Percentiles rank a stretch among this genome's conserved stretches.
These are phyloP conservation scores for Lissonota sp. DNA, from an alignment of 2,888 invertebrate genomes.

Conservation along the genomic window DNA sequence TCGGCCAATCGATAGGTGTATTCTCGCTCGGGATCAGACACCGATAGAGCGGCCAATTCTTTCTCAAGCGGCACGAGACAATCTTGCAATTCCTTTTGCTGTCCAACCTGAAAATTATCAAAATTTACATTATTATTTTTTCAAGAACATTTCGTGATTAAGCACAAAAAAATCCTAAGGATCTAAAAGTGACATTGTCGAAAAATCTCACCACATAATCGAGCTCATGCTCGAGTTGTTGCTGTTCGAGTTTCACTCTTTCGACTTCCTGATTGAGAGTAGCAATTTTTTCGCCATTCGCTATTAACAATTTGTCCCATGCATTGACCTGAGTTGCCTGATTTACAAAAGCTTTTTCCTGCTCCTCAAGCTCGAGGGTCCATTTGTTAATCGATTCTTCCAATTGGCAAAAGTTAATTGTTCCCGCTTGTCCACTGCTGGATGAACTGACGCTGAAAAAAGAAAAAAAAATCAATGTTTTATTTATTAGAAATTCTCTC, in stretches of 20 bases:
- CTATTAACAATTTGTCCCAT: conserved; percentile 96
- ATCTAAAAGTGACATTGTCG: not conserved
- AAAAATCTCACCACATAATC: conserved; percentile 90
- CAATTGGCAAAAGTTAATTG: conserved; percentile 92
- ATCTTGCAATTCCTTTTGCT: conserved; percentile 96
- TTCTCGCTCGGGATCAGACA: conserved; percentile 94
- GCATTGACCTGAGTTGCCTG: conserved; percentile 98
- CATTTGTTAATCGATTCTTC: conserved; percentile 98
- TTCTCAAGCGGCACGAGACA: conserved; percentile 94
- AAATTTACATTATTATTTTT: conserved; percentile 4
- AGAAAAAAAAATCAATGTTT: conserved; percentile 6
- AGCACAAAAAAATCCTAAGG: not conserved
- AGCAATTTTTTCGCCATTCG: conserved; percentile 97
- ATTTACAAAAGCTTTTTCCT: conserved; percentile 95
- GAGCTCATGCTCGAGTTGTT: conserved; percentile 95
- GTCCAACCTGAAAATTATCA: conserved; percentile 86
- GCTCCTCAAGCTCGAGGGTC: conserved; percentile 96
- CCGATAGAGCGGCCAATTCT: conserved; percentile 88
- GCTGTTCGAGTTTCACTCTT: conserved; percentile 94
- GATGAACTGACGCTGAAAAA: conserved; percentile 78
- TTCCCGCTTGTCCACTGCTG: conserved; percentile 80
- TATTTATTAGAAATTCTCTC: not conserved
- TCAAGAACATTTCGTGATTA: not conserved
- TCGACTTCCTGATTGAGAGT: conserved; percentile 94
- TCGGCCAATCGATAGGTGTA: conserved; percentile 96